phyloP scores from a whole-genome alignment of 2,113 vertebrate genomes.

The Chaenogobius annularis region DNA sequence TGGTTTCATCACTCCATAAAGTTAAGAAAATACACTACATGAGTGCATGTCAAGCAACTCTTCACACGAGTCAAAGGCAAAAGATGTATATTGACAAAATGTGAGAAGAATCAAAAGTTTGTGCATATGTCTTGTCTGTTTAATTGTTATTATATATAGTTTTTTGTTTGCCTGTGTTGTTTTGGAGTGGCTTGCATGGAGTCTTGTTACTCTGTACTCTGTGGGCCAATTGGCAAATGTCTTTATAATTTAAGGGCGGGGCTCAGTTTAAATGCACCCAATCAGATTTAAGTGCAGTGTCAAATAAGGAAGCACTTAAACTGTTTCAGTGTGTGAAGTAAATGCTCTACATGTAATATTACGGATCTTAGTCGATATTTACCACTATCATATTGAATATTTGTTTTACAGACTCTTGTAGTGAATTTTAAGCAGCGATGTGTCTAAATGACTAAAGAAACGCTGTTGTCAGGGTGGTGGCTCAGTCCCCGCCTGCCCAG shows the following conservation, averaged over 20 bases:
- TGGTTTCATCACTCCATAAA: too few species aligned
- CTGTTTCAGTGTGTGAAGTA: not conserved
- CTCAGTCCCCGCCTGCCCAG: conserved; percentile 44
- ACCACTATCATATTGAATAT: not conserved
- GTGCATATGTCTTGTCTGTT: too few species aligned
- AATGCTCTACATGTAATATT: not conserved
- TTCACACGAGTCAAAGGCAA: too few species aligned
- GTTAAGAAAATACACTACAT: too few species aligned
- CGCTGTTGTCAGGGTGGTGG: conserved; percentile 28
- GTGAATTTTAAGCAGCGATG: not conserved
- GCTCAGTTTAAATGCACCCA: conserved; percentile 55
- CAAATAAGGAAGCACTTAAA: conserved; percentile 6
- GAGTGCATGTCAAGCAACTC: too few species aligned
- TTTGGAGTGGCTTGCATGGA: too few species aligned
- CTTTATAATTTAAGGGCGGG: conserved; percentile 1
- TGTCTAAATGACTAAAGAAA: not conserved
- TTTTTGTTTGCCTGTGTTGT: not conserved
- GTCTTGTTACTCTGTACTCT: not conserved
- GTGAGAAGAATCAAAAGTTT: too few species aligned
- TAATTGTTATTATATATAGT: not conserved
- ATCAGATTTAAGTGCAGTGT: conserved; percentile 26
- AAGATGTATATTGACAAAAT: too few species aligned
- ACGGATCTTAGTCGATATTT: not conserved
- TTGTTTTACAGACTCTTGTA: not conserved
- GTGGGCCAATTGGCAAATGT: conserved; percentile 27